Evolutionary conservation across 2,797 vertebrate species (phyloP), one percentile per base, ranked within the genome.

Genomic region (Lophotriccus pileatus): DNA sequence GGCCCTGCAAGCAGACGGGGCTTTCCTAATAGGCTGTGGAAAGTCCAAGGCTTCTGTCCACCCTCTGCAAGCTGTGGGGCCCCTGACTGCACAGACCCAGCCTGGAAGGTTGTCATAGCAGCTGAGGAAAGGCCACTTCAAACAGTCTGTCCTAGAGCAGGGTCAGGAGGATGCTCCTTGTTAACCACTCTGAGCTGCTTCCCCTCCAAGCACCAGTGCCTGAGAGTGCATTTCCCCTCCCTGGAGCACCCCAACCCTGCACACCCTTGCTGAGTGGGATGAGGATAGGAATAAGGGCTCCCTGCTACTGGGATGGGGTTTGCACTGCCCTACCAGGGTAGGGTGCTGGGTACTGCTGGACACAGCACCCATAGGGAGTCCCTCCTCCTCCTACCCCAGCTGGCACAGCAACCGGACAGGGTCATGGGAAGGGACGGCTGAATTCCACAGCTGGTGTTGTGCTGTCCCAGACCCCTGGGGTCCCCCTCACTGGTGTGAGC

Each of bases 41-140:
- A 87, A 84, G 68, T 32, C 68, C 24, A 6, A 60, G 46, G 21
- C 8, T 0, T 72, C 53, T 0, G 2, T 70, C 49, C 6, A 1
- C 25, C 37, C 68, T n/a, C 44, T 73, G 56, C 27, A n/a, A 69
- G 28, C 14, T 0, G 0, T 7, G 41, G 64, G 91, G 93, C 89
- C 89, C 63, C 91, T 56, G 63, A 13, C 39, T 69, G 28, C 32
- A 17, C 32, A 8, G 28, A 62, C 39, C 17, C 55, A 17, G 64
- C 20, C 74, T 4, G 17, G 89, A 96, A 93, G 24, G 70, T 78
- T 90, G 92, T 70, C 47, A 47, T 0, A 1, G 64, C 27, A 75
- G 62, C 62, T 1, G 22, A 94, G 92, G 89, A 96, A 94, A 79
- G n/a, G 70, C 81, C 92, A 95, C 95, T 96, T 91, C 19, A 91